A percentile compares a stretch with the other conserved stretches of the same genome.
These are phyloP conservation scores for Ips typographus DNA, from an alignment of 1,140 invertebrate species.

Conservation along the genomic window DNA sequence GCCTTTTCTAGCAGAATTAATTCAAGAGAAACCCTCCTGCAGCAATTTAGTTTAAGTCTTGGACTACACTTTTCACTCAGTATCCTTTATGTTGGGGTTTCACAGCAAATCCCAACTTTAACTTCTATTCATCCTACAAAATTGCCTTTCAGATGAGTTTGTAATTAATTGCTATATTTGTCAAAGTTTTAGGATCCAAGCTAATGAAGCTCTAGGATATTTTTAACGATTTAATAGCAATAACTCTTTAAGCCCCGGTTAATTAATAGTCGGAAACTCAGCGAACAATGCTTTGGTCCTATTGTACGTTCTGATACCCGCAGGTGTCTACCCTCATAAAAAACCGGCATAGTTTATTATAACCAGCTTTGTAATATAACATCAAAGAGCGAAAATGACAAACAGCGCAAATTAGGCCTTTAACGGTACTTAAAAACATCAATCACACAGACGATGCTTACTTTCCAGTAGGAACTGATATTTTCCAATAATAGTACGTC, in stretches of 20 bases:
- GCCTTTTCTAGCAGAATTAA: constrained; percentile 8
- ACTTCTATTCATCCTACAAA: constrained; percentile 26
- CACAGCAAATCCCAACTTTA: constrained; percentile 22
- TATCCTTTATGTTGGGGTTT: constrained; percentile 19
- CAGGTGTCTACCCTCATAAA: neutral
- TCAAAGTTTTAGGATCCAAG: constrained; percentile 13
- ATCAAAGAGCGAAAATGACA: neutral
- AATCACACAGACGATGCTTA: constrained; percentile 40
- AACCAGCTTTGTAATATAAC: too few species aligned
- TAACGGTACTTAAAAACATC: neutral
- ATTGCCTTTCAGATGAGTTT: constrained; percentile 24
- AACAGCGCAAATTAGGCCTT: neutral
- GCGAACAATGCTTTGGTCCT: too few species aligned
- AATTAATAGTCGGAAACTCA: too few species aligned
- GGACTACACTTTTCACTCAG: constrained; percentile 27
- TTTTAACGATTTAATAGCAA: neutral
- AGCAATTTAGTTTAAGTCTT: constrained; percentile 17
- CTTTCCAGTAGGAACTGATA: constrained; percentile 59
- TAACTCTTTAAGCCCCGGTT: too few species aligned
- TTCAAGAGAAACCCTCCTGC: constrained; percentile 1
- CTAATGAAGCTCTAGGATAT: constrained; percentile 15
- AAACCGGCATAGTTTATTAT: neutral
- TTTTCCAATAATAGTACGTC: constrained; percentile 65
- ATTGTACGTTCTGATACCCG: neutral
- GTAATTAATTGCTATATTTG: constrained; percentile 29